phyloP scores from a whole-genome alignment of 2,888 invertebrate genomes.

The Pyrgus malvae region DNA sequence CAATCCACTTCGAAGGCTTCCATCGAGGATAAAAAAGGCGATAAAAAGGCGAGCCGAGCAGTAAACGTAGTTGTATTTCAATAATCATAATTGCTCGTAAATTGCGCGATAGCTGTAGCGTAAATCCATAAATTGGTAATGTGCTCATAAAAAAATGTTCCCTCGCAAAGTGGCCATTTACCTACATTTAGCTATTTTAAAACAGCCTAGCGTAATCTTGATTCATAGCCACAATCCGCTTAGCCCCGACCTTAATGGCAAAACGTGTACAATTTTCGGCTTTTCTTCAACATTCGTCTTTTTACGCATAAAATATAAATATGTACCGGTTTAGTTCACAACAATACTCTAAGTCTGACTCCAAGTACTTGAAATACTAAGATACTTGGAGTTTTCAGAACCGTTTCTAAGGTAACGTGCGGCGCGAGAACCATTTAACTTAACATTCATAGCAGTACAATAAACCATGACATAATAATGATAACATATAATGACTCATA shows the following conservation, averaged over 20 bases:
- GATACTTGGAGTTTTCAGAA: too few relatives aligned
- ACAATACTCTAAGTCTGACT: too few relatives aligned
- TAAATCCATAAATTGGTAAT: conserved; percentile 25
- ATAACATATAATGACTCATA: too few relatives aligned
- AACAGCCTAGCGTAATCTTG: conserved; percentile 26
- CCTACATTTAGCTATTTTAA: conserved; percentile 27
- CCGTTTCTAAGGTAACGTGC: too few relatives aligned
- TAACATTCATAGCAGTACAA: too few relatives aligned
- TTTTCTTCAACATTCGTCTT: conserved; percentile 15
- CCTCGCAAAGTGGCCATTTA: conserved; percentile 13
- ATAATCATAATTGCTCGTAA: conserved; percentile 9
- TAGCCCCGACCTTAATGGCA: conserved; percentile 27
- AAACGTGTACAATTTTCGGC: conserved; percentile 27
- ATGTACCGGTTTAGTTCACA: background rate
- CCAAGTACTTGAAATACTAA: too few relatives aligned
- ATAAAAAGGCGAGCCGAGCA: background rate
- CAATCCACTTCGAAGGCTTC: too few relatives aligned
- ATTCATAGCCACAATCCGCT: conserved; percentile 27
- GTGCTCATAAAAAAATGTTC: conserved; percentile 18
- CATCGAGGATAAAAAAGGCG: background rate
- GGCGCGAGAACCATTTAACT: too few relatives aligned
- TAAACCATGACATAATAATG: too few relatives aligned
- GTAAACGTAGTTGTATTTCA: conserved; percentile 1
- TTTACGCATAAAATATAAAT: conserved; percentile 5
- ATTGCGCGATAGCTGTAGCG: conserved; percentile 4